phyloP scores from a whole-genome alignment of 2,113 vertebrate species.

The Globicephala melas region DNA sequence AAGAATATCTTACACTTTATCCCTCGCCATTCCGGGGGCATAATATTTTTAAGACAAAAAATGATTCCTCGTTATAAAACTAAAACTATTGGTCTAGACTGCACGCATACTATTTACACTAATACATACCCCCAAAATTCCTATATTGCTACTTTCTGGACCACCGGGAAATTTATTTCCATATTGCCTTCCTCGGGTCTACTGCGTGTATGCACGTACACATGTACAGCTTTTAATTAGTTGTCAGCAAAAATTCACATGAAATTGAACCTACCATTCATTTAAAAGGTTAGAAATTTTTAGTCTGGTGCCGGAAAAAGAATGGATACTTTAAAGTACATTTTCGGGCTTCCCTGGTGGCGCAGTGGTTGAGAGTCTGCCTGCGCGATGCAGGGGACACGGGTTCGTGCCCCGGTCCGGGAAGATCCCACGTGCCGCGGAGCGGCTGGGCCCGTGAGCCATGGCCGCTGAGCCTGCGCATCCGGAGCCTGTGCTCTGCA shows the following conservation, averaged over 20 bases:
- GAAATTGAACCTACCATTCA: not conserved
- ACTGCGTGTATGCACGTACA: too few species aligned
- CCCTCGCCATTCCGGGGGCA: conserved; percentile 55
- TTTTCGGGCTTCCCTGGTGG: not conserved
- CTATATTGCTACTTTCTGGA: not conserved
- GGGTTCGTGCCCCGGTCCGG: too few species aligned
- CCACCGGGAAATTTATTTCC: not conserved
- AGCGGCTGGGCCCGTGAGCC: too few species aligned
- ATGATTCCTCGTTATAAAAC: not conserved
- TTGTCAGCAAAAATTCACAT: not conserved
- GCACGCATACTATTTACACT: conserved; percentile 39
- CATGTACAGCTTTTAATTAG: not conserved
- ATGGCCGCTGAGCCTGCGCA: too few species aligned
- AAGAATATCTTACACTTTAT: conserved; percentile 45
- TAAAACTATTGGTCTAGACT: not conserved
- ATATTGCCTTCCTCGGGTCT: not conserved
- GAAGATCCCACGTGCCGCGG: too few species aligned
- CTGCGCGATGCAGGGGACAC: too few species aligned
- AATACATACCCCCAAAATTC: not conserved
- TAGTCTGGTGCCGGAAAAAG: conserved; percentile 13
- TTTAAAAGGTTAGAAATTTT: conserved; percentile 8
- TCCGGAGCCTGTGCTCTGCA: too few species aligned
- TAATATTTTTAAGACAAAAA: conserved; percentile 36
- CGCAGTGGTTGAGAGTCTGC: too few species aligned
- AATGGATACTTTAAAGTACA: conserved; percentile 1